Conservation (phyloP, 2,113 vertebrate genomes). For the Marmota flaviventris region DNA sequence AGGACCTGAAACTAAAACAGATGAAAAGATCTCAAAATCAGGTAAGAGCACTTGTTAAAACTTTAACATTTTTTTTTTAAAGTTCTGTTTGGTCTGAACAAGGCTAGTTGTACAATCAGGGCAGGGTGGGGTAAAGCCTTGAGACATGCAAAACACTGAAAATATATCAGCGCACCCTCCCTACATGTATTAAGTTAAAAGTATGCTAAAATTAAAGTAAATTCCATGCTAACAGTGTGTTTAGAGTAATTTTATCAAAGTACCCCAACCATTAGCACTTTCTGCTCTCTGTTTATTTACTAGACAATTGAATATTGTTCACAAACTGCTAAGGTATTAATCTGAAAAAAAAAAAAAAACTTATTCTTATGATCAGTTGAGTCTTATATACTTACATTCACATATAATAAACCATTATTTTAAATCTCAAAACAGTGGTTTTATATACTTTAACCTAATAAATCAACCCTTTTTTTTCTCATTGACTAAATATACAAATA, state of each 20-base stretch:
- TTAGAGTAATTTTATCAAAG: neutral
- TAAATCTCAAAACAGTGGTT: neutral
- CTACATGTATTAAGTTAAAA: neutral
- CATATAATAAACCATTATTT: neutral
- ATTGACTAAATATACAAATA: neutral
- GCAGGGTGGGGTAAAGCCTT: neutral
- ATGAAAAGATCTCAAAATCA: conserved; percentile 67
- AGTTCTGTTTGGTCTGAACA: neutral
- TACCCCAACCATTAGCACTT: neutral
- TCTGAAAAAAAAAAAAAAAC: neutral
- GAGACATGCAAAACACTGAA: neutral
- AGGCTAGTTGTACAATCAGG: neutral
- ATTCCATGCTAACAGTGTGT: neutral
- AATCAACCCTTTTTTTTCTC: neutral
- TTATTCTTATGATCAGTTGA: neutral
- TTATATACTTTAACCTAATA: neutral
- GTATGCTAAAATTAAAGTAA: neutral
- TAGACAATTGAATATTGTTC: neutral
- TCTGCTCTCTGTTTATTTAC: neutral
- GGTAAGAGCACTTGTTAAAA: neutral
- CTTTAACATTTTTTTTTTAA: neutral
- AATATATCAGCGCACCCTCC: neutral
- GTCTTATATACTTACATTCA: neutral
- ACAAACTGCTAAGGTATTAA: neutral
- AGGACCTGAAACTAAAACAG: conserved; percentile 73